Percentiles rank a stretch among this genome's conserved stretches.
These are phyloP conservation scores for Geotrupes spiniger DNA, from an alignment of 2,888 invertebrate species.

Conservation along the genomic window DNA sequence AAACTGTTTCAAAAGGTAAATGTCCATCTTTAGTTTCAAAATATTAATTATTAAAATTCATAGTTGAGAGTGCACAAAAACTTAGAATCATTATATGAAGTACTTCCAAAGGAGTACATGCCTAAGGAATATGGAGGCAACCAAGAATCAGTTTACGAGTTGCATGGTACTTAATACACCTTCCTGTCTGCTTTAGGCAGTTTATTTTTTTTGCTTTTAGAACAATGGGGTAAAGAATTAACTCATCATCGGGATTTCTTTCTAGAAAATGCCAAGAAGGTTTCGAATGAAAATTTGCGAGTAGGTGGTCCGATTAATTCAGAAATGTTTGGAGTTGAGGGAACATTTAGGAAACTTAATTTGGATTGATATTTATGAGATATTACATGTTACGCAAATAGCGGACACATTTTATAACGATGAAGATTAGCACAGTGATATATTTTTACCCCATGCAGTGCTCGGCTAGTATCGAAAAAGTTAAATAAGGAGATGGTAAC, in stretches of 20 bases:
- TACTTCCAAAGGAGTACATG: constrained; percentile 12
- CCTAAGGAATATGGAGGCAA: constrained; percentile 15
- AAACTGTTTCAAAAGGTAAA: background rate
- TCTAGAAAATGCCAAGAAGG: background rate
- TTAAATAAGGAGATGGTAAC: no score
- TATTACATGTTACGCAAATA: no score
- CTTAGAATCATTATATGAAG: constrained; percentile 12
- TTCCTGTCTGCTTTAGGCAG: no score
- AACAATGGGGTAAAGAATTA: background rate
- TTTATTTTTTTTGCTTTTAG: no score
- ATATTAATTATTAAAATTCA: background rate
- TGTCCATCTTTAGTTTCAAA: background rate
- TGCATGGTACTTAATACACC: no score
- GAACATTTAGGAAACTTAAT: constrained; percentile 1
- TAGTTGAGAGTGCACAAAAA: constrained; percentile 14
- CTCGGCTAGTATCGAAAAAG: no score
- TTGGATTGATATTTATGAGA: no score
- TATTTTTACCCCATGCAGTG: no score
- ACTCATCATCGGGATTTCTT: background rate
- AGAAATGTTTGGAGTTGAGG: background rate
- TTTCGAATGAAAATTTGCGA: background rate
- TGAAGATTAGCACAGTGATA: no score
- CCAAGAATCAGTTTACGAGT: background rate
- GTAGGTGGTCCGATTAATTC: background rate
- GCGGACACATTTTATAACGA: no score